Percentiles rank a stretch among this genome's conserved stretches.
These are phyloP conservation scores for Drosophila gunungcola DNA, from an alignment of 1,140 invertebrate species.

Conservation along the genomic window DNA sequence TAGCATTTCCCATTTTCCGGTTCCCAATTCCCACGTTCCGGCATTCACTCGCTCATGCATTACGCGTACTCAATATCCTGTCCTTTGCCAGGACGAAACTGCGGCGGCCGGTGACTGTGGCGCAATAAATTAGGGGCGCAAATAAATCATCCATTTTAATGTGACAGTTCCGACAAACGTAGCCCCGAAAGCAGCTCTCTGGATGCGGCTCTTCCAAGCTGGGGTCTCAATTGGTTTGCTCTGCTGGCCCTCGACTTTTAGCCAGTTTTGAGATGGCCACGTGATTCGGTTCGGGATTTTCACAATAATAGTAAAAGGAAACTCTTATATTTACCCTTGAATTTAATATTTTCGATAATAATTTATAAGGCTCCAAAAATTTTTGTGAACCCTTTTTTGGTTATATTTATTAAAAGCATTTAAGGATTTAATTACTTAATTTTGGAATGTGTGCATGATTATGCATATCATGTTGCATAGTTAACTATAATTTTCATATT, in stretches of 20 bases:
- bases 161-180: slow-evolving; percentile 80
- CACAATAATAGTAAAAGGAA: too few species aligned
- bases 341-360: too few species aligned
- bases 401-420: too few species aligned
- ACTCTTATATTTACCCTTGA: too few species aligned
- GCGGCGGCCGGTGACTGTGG: slow-evolving; percentile 50
- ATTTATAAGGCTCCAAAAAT: too few species aligned
- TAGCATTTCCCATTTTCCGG: neutral
- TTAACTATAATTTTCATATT: too few species aligned
- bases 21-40: slow-evolving; percentile 11
- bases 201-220: neutral
- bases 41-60: slow-evolving; percentile 67
- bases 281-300: neutral
- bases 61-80: slow-evolving; percentile 80
- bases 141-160: slow-evolving; percentile 84
- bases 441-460: too few species aligned
- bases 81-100: slow-evolving; percentile 10
- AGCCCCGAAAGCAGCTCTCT: slow-evolving; percentile 26
- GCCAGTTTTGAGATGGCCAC: slow-evolving; percentile 12
- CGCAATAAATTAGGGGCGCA: slow-evolving; percentile 80
- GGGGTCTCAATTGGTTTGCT: slow-evolving; percentile 20
- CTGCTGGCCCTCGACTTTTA: slow-evolving; percentile 37
- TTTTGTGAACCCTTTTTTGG: too few species aligned
- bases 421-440: too few species aligned
- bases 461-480: too few species aligned